A percentile compares a stretch with the other conserved stretches of the same genome.
These are phyloP conservation scores for Tenthredo scrophulariae DNA, from an alignment of 2,888 invertebrate species.

Conservation along the genomic window DNA sequence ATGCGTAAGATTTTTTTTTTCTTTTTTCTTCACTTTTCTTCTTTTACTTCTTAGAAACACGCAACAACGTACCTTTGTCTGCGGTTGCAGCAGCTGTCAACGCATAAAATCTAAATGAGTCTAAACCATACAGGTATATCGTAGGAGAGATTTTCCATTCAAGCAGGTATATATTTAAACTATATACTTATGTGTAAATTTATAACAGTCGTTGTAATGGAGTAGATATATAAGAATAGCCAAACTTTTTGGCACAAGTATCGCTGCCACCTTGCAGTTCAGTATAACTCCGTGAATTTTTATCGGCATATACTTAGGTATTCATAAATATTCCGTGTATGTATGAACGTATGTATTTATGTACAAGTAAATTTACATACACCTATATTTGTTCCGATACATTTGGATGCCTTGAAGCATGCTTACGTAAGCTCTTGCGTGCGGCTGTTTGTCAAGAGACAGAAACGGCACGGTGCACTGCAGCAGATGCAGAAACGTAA, in stretches of 20 bases:
- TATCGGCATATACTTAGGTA: constrained; percentile 26
- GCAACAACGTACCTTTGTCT: constrained; percentile 8
- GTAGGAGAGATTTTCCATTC: background rate
- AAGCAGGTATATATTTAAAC: background rate
- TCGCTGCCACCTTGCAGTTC: background rate
- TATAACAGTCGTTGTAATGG: background rate
- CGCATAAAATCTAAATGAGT: background rate
- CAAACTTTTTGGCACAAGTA: background rate
- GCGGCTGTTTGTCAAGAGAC: constrained; percentile 55
- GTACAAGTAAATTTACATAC: background rate
- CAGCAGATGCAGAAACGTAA: background rate
- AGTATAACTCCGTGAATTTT: constrained; percentile 5
- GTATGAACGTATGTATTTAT: background rate
- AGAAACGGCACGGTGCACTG: background rate
- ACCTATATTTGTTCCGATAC: constrained; percentile 36
- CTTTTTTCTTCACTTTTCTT: background rate
- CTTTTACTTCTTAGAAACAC: background rate
- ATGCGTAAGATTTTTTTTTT: background rate
- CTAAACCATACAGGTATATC: background rate
- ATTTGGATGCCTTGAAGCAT: background rate
- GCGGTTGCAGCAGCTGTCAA: background rate
- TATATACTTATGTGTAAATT: background rate
- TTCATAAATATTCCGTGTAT: constrained; percentile 3
- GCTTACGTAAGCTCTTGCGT: constrained; percentile 66
- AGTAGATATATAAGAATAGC: background rate